Conservation (phyloP, 2,797 vertebrate genomes). For the Catostomus latipinnis region DNA sequence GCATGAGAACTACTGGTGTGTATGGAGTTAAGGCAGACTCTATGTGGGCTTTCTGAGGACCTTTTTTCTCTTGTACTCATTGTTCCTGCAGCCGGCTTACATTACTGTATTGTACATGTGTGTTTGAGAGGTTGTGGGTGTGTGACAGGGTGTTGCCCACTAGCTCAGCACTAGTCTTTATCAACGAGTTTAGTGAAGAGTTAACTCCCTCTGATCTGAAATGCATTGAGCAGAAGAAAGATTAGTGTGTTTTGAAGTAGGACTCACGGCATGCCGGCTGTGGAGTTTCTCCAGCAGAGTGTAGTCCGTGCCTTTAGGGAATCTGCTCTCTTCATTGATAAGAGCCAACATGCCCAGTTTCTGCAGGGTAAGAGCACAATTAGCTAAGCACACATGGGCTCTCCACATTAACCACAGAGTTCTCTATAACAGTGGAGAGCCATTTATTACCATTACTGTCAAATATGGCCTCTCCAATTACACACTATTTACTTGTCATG, state of each 20-base stretch:
- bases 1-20: slow-evolving; percentile 28
- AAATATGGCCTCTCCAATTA: neutral
- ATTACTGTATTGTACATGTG: slow-evolving; percentile 70
- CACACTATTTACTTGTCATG: neutral
- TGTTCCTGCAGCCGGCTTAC: slow-evolving; percentile 66
- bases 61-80: slow-evolving; percentile 65
- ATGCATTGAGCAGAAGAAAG: neutral
- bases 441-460: neutral
- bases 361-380: slow-evolving; percentile 66
- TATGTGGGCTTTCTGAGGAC: slow-evolving; percentile 58
- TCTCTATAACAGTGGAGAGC: neutral
- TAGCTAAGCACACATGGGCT: neutral
- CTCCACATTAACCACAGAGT: slow-evolving; percentile 7
- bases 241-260: slow-evolving; percentile 18
- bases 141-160: slow-evolving; percentile 33
- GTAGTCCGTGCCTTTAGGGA: slow-evolving; percentile 93
- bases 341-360: slow-evolving; percentile 93
- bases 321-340: slow-evolving; percentile 93
- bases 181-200: slow-evolving; percentile 29
- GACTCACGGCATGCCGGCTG: slow-evolving; percentile 88
- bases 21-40: slow-evolving; percentile 55
- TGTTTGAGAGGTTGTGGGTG: slow-evolving; percentile 47
- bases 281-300: slow-evolving; percentile 93
- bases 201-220: slow-evolving; percentile 45
- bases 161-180: slow-evolving; percentile 26